Evolutionary conservation across 1,140 invertebrate species (phyloP).

Genomic region (Drosophila lacertosa): DNA sequence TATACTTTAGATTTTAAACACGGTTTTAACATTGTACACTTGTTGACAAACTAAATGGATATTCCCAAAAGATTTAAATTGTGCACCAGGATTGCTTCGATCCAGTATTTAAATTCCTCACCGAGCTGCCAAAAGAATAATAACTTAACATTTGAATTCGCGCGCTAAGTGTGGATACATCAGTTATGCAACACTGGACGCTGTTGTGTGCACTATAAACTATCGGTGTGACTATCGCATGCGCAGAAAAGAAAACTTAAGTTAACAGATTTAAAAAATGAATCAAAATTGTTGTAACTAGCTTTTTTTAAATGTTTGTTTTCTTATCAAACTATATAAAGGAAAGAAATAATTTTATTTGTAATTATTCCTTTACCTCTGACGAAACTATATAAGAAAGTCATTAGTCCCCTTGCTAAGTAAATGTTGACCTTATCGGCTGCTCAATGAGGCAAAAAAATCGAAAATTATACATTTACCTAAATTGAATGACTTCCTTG

Average conservation of each 20-base stretch:
- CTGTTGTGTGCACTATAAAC: neutral
- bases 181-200: conserved; percentile 3
- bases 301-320: neutral
- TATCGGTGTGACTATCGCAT: conserved; percentile 22
- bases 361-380: too few species aligned
- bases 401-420: too few species aligned
- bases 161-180: neutral
- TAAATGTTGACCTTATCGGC: neutral
- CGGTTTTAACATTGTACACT: conserved; percentile 16
- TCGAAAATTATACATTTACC: conserved; percentile 1
- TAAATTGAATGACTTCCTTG: conserved; percentile 18
- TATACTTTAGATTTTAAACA: conserved; percentile 38
- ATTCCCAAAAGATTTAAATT: neutral
- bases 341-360: too few species aligned
- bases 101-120: neutral
- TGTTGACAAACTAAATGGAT: neutral
- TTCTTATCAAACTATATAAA: too few species aligned
- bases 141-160: conserved; percentile 20
- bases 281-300: neutral
- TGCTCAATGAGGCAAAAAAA: neutral
- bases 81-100: neutral
- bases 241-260: neutral
- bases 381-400: too few species aligned
- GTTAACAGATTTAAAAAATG: too few species aligned
- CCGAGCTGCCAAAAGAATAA: too few species aligned